A percentile compares a stretch with the other conserved stretches of the same genome.
phyloP scores from a whole-genome alignment of 2,113 vertebrate genomes.

The Peucedramus taeniatus region DNA sequence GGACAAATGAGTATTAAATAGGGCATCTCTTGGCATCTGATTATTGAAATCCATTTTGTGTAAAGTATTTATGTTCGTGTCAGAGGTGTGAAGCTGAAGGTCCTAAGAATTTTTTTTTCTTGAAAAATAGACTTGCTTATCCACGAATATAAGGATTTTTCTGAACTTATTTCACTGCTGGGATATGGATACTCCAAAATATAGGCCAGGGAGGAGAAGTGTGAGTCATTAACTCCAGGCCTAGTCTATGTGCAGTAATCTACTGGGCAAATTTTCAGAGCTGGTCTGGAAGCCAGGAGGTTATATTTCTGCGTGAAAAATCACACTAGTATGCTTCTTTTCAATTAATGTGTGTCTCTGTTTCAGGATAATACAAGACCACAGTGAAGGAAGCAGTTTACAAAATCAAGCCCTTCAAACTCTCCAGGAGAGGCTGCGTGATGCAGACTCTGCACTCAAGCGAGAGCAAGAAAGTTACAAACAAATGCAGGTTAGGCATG shows the following conservation, averaged over 20 bases:
- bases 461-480: constrained; percentile 90
- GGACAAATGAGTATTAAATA: neutral
- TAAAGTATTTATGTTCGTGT: neutral
- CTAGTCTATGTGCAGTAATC: neutral
- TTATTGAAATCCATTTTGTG: neutral
- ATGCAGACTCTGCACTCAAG: constrained; percentile 79
- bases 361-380: constrained; percentile 89
- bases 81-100: neutral
- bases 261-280: neutral
- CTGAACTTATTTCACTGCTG: neutral
- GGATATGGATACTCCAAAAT: neutral
- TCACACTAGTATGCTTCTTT: neutral
- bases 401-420: constrained; percentile 90
- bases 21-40: neutral
- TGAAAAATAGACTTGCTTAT: neutral
- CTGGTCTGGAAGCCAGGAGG: neutral
- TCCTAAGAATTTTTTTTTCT: neutral
- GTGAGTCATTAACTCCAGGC: neutral
- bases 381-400: constrained; percentile 88
- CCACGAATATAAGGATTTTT: neutral
- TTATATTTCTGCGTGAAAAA: neutral
- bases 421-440: constrained; percentile 86
- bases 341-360: neutral
- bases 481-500: constrained; percentile 88
- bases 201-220: neutral